Evolutionary conservation across 2,113 vertebrate genomes (phyloP).

Genomic region (Ophiodon elongatus): DNA sequence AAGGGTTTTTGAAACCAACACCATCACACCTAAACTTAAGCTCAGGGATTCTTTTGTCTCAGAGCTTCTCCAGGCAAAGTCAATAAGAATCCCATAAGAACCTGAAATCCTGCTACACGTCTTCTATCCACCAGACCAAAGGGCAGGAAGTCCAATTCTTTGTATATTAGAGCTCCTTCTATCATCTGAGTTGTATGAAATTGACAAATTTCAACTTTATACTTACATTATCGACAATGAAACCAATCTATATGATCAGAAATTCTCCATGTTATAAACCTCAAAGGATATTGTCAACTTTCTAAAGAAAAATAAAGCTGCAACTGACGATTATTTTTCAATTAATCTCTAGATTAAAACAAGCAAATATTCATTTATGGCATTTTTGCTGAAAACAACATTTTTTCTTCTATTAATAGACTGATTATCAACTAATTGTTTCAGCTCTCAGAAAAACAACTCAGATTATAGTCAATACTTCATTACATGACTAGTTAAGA

Average conservation of each 20-base stretch:
- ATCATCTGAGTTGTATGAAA: not conserved
- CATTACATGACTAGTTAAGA: slow-evolving; percentile 10
- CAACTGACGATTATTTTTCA: not conserved
- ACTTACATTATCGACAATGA: not conserved
- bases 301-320: not conserved
- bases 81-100: slow-evolving; percentile 20
- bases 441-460: not conserved
- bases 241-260: not conserved
- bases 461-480: not conserved
- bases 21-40: not conserved
- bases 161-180: not conserved
- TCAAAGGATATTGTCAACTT: not conserved
- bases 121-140: not conserved
- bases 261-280: not conserved
- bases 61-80: slow-evolving; percentile 28
- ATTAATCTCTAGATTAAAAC: not conserved
- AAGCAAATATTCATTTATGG: not conserved
- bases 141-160: not conserved
- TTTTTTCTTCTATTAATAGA: too few relatives aligned
- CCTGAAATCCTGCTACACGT: slow-evolving; percentile 24
- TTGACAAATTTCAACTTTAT: not conserved
- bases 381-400: not conserved
- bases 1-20: not conserved
- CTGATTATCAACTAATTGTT: not conserved
- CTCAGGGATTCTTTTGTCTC: slow-evolving; percentile 31